These are phyloP conservation scores for Rousettus leschenaultii DNA, from an alignment of 2,113 vertebrate genomes.

Conservation along the genomic window DNA sequence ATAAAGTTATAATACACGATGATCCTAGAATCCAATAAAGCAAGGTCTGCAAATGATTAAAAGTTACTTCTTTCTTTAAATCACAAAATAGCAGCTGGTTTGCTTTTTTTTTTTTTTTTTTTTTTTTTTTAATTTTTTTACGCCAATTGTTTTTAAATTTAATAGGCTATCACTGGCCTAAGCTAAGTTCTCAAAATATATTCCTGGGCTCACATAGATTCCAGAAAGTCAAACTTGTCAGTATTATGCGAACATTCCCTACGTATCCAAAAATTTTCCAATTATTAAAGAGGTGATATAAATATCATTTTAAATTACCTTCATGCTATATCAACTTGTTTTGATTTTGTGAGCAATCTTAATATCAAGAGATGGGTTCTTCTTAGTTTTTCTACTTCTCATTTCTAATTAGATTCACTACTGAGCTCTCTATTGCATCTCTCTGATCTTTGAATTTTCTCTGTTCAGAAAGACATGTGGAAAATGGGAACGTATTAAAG, in stretches of 20 bases:
- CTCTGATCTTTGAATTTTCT: constrained; percentile 3
- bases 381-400: not conserved
- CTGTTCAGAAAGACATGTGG: not conserved
- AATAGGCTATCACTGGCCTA: constrained; percentile 66
- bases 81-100: constrained; percentile 59
- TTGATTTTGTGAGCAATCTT: constrained; percentile 45
- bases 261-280: constrained; percentile 42
- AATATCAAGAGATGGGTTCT: not conserved
- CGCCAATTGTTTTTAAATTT: constrained; percentile 58
- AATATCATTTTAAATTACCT: constrained; percentile 63
- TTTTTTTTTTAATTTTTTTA: not conserved
- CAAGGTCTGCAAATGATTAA: constrained; percentile 73
- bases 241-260: constrained; percentile 59
- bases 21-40: constrained; percentile 57
- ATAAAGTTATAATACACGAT: constrained; percentile 21
- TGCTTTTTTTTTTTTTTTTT: not conserved
- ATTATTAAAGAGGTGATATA: constrained; percentile 60
- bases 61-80: constrained; percentile 66
- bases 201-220: constrained; percentile 67
- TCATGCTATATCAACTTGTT: not conserved
- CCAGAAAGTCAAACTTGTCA: constrained; percentile 58
- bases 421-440: not conserved
- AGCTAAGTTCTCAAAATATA: constrained; percentile 65
- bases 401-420: constrained; percentile 36
- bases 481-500: not conserved